Evolutionary conservation across 2,797 vertebrate genomes (phyloP).

Genomic region (Labeo calbasu): DNA sequence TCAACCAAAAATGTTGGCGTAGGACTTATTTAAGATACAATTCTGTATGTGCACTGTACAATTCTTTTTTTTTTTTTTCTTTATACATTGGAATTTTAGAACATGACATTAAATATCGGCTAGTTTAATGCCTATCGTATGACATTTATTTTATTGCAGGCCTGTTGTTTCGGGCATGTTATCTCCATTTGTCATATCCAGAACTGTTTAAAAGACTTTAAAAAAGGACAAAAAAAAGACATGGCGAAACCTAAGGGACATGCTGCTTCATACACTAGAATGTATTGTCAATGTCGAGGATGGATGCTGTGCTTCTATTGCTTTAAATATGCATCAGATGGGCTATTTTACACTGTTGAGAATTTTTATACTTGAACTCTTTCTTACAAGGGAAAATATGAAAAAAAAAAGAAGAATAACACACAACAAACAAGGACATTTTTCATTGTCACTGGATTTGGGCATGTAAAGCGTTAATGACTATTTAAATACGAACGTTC

Average conservation of each 20-base stretch:
- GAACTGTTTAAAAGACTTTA: constrained; percentile 65
- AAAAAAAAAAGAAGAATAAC: constrained; percentile 75
- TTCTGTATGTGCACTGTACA: constrained; percentile 96
- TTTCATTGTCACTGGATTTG: constrained; percentile 95
- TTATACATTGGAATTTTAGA: constrained; percentile 86
- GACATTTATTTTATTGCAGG: constrained; percentile 80
- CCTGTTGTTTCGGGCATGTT: constrained; percentile 73
- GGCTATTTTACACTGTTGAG: constrained; percentile 99
- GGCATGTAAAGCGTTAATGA: constrained; percentile 89
- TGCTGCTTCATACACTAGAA: constrained; percentile 94
- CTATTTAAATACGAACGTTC: constrained; percentile 90
- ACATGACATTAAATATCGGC: constrained; percentile 84
- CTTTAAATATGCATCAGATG: constrained; percentile 91
- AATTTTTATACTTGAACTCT: constrained; percentile 99
- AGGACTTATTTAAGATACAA: constrained; percentile 94
- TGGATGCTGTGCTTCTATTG: constrained; percentile 94
- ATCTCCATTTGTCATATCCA: constrained; percentile 75
- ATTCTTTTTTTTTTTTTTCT: constrained; percentile 74
- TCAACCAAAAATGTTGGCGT: constrained; percentile 94
- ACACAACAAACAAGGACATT: constrained; percentile 79
- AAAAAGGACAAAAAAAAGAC: constrained; percentile 60
- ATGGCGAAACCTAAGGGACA: constrained; percentile 75
- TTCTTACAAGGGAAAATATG: constrained; percentile 99
- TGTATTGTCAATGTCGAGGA: constrained; percentile 87
- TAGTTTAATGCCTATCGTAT: constrained; percentile 85